phyloP scores from a whole-genome alignment of 2,888 invertebrate species.

The Pyrgus malvae region DNA sequence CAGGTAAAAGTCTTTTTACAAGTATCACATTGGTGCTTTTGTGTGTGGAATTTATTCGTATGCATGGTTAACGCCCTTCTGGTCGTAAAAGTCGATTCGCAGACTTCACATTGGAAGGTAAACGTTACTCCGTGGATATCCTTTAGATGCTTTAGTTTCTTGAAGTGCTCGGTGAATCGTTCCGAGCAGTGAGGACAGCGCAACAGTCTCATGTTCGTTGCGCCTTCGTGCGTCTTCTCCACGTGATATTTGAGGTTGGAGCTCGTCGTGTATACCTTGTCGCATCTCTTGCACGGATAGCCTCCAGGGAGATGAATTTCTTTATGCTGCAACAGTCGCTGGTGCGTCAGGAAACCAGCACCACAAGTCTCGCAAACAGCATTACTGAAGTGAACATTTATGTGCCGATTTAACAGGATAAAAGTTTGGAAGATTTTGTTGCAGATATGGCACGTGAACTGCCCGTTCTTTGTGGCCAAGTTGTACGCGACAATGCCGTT shows the following conservation, averaged over 20 bases:
- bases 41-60: conserved; percentile 58
- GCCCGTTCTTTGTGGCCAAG: conserved; percentile 48
- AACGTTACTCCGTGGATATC: conserved; percentile 60
- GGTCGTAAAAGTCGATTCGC: conserved; percentile 54
- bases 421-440: conserved; percentile 59
- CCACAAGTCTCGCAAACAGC: conserved; percentile 66
- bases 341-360: conserved; percentile 61
- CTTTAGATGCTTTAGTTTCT: conserved; percentile 64
- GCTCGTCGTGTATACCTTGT: conserved; percentile 71
- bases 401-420: conserved; percentile 62
- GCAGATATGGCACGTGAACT: conserved; percentile 59
- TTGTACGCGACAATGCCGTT: conserved; percentile 60
- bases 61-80: conserved; percentile 60
- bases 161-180: conserved; percentile 60
- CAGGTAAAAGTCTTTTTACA: conserved; percentile 75
- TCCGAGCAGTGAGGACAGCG: conserved; percentile 60
- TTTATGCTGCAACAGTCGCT: conserved; percentile 59
- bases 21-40: conserved; percentile 68
- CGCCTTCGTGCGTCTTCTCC: conserved; percentile 58
- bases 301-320: conserved; percentile 62
- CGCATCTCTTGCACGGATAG: conserved; percentile 64
- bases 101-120: conserved; percentile 58
- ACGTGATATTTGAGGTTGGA: conserved; percentile 61
- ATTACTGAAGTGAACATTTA: conserved; percentile 68
- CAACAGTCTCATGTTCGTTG: conserved; percentile 53